These are phyloP conservation scores for Nesometra sesokonis DNA, from an alignment of 35 echinoderm and acorn worm species.

Conservation along the genomic window DNA sequence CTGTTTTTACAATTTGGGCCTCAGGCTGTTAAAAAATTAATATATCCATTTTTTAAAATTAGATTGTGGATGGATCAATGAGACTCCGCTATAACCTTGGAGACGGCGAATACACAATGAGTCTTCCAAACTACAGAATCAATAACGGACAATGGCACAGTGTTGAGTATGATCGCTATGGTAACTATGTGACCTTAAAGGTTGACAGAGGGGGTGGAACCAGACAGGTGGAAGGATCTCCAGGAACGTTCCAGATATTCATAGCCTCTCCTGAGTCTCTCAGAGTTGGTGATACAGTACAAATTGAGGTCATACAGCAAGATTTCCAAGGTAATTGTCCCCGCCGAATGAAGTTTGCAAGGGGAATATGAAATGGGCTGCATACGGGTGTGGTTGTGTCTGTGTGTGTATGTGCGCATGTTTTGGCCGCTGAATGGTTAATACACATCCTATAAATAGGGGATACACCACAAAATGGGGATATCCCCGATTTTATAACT, in stretches of 20 bases:
- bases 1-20: no score
- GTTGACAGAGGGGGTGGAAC: slow-evolving; percentile 91
- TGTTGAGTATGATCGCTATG: slow-evolving; percentile 73
- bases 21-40: no score
- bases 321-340: slow-evolving; percentile 84
- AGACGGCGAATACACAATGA: slow-evolving; percentile 34
- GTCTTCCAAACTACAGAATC: slow-evolving; percentile 52
- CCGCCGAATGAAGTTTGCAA: no score
- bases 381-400: no score
- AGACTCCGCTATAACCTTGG: slow-evolving; percentile 65
- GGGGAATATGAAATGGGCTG: no score
- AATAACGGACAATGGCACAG: slow-evolving; percentile 81
- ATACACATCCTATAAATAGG: no score
- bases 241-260: slow-evolving; percentile 46
- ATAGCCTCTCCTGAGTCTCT: slow-evolving; percentile 35
- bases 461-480: no score
- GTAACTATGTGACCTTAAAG: slow-evolving; percentile 64
- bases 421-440: no score
- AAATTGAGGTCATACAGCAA: slow-evolving; percentile 18
- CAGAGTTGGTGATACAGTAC: slow-evolving; percentile 53
- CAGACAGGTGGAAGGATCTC: slow-evolving; percentile 63
- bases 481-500: no score
- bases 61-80: slow-evolving; percentile 57
- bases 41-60: background rate
- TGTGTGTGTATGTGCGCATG: no score